These are phyloP conservation scores for Fragum whitleyi DNA, from an alignment of 2,888 invertebrate genomes.

Conservation along the genomic window DNA sequence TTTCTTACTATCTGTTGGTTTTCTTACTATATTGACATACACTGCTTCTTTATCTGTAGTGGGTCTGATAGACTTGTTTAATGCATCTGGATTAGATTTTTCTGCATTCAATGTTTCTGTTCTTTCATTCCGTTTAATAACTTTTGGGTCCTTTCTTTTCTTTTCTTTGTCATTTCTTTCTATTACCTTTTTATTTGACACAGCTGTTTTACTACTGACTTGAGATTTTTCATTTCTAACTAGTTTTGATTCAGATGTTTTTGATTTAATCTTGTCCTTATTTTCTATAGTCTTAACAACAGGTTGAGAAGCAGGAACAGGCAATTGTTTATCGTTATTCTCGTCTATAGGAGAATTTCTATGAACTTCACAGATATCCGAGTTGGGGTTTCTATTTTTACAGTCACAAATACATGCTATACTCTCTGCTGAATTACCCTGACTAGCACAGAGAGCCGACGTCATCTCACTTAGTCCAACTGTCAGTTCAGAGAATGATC, in stretches of 20 bases:
- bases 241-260: neutral
- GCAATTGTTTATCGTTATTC: neutral
- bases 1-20: neutral
- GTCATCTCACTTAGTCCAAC: constrained; percentile 62
- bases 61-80: constrained; percentile 6
- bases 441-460: constrained; percentile 42
- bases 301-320: neutral
- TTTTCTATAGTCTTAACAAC: neutral
- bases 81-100: neutral
- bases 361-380: constrained; percentile 53
- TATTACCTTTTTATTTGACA: neutral
- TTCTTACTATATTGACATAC: constrained; percentile 12
- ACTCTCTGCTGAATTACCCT: constrained; percentile 54
- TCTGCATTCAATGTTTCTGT: neutral
- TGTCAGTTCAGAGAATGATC: constrained; percentile 52
- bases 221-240: neutral
- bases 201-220: neutral
- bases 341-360: constrained; percentile 36
- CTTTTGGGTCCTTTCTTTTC: neutral
- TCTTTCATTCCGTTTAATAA: no score
- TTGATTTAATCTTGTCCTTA: neutral
- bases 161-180: neutral
- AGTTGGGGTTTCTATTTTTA: constrained; percentile 47
- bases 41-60: neutral
- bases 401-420: constrained; percentile 64